These are phyloP conservation scores for Nemapogon koenigi DNA, from an alignment of 2,888 invertebrate genomes.

Conservation along the genomic window DNA sequence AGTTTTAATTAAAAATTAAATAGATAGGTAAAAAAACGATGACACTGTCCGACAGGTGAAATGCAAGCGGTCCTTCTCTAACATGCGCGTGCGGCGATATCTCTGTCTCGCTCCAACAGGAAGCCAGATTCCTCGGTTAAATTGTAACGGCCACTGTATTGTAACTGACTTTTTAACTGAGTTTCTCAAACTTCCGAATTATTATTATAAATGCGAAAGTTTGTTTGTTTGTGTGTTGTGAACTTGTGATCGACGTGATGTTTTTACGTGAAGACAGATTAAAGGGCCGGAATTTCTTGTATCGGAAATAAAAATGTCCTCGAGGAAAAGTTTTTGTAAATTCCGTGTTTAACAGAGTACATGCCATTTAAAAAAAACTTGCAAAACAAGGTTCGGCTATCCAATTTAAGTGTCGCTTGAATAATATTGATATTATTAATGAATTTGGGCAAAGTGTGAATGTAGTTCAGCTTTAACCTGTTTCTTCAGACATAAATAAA, in stretches of 20 bases:
- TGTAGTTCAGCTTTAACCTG: no score
- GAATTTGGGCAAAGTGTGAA: no score
- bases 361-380: no score
- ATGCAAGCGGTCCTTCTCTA: constrained; percentile 8
- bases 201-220: not conserved
- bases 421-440: no score
- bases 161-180: constrained; percentile 48
- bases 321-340: no score
- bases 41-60: constrained; percentile 39
- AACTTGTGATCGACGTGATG: no score
- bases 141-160: constrained; percentile 48
- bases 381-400: no score
- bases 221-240: not conserved
- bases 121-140: constrained; percentile 42
- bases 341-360: no score
- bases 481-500: no score
- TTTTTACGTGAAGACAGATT: not conserved
- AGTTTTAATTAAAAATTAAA: constrained; percentile 7
- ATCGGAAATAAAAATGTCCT: no score
- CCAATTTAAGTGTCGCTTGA: no score
- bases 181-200: constrained; percentile 31
- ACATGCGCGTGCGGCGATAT: not conserved
- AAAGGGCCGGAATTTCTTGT: not conserved
- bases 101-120: constrained; percentile 28
- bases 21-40: constrained; percentile 3